Evolutionary conservation across 2,797 vertebrate species (phyloP), one percentile per base, ranked within the genome.

Genomic region (Acrocephalus scirpaceus): DNA sequence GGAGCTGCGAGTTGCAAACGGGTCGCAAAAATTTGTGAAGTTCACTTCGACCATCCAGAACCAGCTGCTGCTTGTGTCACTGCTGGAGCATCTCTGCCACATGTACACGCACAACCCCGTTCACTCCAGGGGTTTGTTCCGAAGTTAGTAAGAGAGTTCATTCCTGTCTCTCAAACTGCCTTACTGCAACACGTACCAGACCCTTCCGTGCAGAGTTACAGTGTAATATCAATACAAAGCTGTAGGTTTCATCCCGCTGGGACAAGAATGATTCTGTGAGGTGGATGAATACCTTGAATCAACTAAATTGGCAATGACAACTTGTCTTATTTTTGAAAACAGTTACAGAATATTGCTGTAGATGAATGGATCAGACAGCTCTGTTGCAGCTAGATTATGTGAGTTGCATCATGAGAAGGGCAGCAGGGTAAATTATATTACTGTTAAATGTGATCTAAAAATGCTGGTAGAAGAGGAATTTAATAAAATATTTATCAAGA

Each of bases 61-160:
- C 97, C 99, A 99, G 86, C 98, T 99, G 16, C 97, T 99, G 62
- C 97, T 99, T 3, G 99, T 99, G 29, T 99, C 99, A 2, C 96
- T 99, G 73, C 98, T 99, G 83, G 99, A 99, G 93, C 99, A 99
- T 90, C 97, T 99, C 78, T 99, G 99, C 96, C 99, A 98, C 17
- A 98, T 99, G 82, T 99, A 99, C 14, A 98, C 99, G 13, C 98
- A 98, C 67, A 96, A 99, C 82, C 99, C 98, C 0, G 93, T 98
- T 3, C 98, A 97, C 47, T 99, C 99, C 7, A 98, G 97, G 53
- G 98, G 97, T 93, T 97, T 99, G 72, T 99, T 99, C 93, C 99
- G 98, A 98, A 98, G 99, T 99, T 79, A 98, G 98, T 98, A 96
- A 56, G 67, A 72, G 7, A 21, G 20, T 36, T 71, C 54, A n/a